These are phyloP conservation scores for Alloplasta piceator DNA, from an alignment of 2,888 invertebrate species.

Conservation along the genomic window DNA sequence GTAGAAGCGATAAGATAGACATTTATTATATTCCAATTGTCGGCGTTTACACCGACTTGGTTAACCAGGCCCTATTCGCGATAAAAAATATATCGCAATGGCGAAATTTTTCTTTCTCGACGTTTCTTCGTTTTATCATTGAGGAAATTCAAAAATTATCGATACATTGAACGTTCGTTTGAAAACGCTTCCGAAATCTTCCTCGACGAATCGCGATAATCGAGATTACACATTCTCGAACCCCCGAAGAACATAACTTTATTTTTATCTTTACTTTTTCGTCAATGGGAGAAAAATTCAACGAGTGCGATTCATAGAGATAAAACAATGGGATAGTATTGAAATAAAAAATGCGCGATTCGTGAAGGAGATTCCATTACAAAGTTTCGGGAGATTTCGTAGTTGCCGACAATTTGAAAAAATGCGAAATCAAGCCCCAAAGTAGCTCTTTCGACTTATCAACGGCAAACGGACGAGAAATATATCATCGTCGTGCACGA, in stretches of 20 bases:
- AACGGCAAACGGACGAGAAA: not conserved
- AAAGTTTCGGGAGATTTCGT: slow-evolving; percentile 34
- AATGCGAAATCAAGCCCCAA: slow-evolving; percentile 30
- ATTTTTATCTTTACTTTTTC: too few species aligned
- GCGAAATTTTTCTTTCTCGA: slow-evolving; percentile 5
- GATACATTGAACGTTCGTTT: not conserved
- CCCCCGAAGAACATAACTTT: too few species aligned
- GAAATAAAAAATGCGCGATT: slow-evolving; percentile 8
- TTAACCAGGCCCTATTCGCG: slow-evolving; percentile 73
- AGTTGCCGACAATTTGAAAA: slow-evolving; percentile 28
- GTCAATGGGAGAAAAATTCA: too few species aligned
- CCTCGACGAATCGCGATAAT: not conserved
- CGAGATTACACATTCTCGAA: not conserved
- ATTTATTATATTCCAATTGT: slow-evolving; percentile 81
- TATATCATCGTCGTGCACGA: slow-evolving; percentile 43
- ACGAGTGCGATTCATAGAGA: not conserved
- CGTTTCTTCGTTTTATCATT: slow-evolving; percentile 2
- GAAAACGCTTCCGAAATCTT: not conserved
- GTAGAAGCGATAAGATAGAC: slow-evolving; percentile 82
- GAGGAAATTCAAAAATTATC: not conserved
- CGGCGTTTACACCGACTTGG: slow-evolving; percentile 79
- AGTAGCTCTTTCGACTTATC: slow-evolving; percentile 58
- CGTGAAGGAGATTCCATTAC: too few species aligned
- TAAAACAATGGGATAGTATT: slow-evolving; percentile 14
- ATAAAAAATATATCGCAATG: slow-evolving; percentile 51